phyloP scores from a whole-genome alignment of 2,888 invertebrate species.

The Synergus laeviventris region DNA sequence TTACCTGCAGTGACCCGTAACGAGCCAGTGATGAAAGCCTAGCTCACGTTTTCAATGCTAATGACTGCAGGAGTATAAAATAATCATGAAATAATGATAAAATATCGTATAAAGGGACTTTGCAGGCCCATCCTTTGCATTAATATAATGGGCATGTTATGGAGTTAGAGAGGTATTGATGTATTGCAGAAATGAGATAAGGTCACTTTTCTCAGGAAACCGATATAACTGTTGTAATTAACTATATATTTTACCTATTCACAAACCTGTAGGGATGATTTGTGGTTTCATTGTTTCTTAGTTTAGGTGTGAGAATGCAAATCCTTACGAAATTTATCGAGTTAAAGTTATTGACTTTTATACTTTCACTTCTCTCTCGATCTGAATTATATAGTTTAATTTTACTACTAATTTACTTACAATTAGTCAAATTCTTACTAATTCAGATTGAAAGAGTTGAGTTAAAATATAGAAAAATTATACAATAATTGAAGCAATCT shows the following conservation, averaged over 20 bases:
- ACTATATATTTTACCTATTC: background rate
- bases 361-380: too few species aligned
- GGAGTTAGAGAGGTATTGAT: background rate
- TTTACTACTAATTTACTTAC: too few species aligned
- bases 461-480: too few species aligned
- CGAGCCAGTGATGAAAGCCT: constrained; percentile 8
- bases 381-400: too few species aligned
- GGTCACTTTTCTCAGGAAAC: constrained; percentile 4
- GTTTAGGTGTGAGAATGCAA: constrained; percentile 5
- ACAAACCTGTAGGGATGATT: constrained; percentile 9
- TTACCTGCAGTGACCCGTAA: constrained; percentile 31
- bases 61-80: background rate
- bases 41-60: background rate
- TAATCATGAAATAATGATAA: background rate
- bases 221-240: constrained; percentile 24
- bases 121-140: background rate
- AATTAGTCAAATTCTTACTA: too few species aligned
- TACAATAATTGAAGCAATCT: background rate
- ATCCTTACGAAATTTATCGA: constrained; percentile 21
- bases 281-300: constrained; percentile 30
- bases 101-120: background rate
- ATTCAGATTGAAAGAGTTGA: too few species aligned
- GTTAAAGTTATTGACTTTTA: background rate
- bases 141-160: background rate
- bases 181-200: constrained; percentile 8